Base-by-base conservation (phyloP, 2,113 vertebrate genomes). In the Forbesichthys agassizii region DNA sequence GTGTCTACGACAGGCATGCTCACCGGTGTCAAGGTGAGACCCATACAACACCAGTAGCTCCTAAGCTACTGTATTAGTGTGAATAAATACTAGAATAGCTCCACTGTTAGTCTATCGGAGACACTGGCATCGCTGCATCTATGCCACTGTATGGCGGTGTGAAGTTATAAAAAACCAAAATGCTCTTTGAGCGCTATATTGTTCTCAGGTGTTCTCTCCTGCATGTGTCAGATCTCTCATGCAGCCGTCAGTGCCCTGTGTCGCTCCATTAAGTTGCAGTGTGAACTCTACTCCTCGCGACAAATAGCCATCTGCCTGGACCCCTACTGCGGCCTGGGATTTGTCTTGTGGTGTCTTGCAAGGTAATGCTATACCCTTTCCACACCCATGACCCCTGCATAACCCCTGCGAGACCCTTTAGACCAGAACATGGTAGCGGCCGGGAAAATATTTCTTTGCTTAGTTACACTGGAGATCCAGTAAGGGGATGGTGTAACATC, bases 1-100 rank as follows among this genome's bases (percentile, higher is more conserved):
- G 96, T 99, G 61, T 98, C 97, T 67, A 99, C 97, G 13, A 98
- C 96, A 8, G 98, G 98, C 87, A 99, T 99, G 98, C 96, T 99
- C 13, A 99, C 98, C 2, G 98, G 98, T 73, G 96, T 99, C 13
- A 99, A 99, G 95, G 97, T 99, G 55, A 80, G 74, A 67, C 36
- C 36, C 4, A 42, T 42, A 42, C 36, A 42, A 6, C 7, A 42
- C 36, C 4, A 8, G 36, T 42, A 42, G 36, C 36, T 27, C 27
- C 27, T 27, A 42, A 6, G 36, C 7, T 8, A 42, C 7, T 8
- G 36, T 3, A 8, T 42, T 42, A 27, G 27, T 27, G 27, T 27
- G 27, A 27, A 8, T 42, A 42, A 5, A 5, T 42, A 42, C 7
- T 42, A 6, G 7, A 5, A 42, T 6, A 42, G 36, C 36, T 42